A percentile compares a stretch with the other conserved stretches of the same genome.
Conservation (phyloP, 2,888 invertebrate genomes). For the Noctua pronuba region DNA sequence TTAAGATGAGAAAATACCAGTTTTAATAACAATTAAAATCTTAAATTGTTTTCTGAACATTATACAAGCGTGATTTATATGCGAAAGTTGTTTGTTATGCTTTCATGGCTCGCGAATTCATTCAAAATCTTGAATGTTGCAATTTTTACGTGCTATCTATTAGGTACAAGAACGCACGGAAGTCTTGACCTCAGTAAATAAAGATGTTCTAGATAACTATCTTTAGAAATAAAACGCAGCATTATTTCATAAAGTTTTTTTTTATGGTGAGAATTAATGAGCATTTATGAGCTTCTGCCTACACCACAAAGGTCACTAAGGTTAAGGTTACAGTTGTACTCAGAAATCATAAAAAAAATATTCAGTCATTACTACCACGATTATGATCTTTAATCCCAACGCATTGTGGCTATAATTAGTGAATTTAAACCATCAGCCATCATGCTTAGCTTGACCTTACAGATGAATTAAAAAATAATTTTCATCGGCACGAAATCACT, state of each 20-base stretch:
- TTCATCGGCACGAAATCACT: background rate
- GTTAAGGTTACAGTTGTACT: constrained; percentile 33
- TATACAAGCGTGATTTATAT: constrained; percentile 25
- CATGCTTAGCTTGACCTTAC: constrained; percentile 35
- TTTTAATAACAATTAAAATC: constrained; percentile 32
- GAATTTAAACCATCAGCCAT: constrained; percentile 34
- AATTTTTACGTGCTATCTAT: background rate
- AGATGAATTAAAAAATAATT: constrained; percentile 16
- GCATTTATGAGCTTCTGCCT: constrained; percentile 11
- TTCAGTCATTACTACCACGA: constrained; percentile 45
- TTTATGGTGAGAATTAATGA: constrained; percentile 7
- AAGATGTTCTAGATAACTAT: constrained; percentile 41
- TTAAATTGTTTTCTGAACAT: constrained; percentile 25
- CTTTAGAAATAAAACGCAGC: background rate
- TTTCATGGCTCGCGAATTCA: constrained; percentile 6
- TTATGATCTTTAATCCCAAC: constrained; percentile 45
- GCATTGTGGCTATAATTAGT: constrained; percentile 49
- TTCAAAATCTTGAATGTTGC: constrained; percentile 17
- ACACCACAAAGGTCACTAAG: constrained; percentile 37
- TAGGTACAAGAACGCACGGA: constrained; percentile 43
- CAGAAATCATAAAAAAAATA: constrained; percentile 45
- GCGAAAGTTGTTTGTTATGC: constrained; percentile 25
- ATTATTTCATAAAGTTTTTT: background rate
- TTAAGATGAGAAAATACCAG: constrained; percentile 50
- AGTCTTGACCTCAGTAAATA: constrained; percentile 44